Evolutionary conservation across 2,113 vertebrate species (phyloP), one percentile per base, ranked within the genome.

Genomic region (Xiphias gladius): DNA sequence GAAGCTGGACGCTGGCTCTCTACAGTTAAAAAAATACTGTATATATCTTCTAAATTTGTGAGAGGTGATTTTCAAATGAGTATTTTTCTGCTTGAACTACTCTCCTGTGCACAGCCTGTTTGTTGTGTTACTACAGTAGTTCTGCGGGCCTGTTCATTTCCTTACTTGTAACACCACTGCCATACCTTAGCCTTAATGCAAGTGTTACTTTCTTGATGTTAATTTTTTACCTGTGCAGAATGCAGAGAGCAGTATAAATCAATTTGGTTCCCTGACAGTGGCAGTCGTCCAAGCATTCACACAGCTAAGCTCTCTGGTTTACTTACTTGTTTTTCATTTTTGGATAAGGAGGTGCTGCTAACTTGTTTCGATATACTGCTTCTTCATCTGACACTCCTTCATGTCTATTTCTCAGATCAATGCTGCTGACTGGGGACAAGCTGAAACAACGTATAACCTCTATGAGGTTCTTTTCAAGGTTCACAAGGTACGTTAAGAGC

Each of bases 391-490:
- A 58, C 28, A 11, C 16, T 57, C 41, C 77, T 81, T 80, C 19
- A 57, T 91, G 82, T 85, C 88, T 80, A 24, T 66, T 86, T 87
- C 88, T 30, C 85, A 98, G 98, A 95, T 97, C 92, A 96, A 94
- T 93, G 95, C 94, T 0, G 90, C 95, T 78, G 97, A 98, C 89
- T 99, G 97, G 98, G 93, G 94, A 84, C 93, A 94, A 89, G 96
- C 97, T 79, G 97, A 98, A 94, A 96, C 95, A 69, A 94, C 95
- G 75, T 97, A 98, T 94, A 96, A 97, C 96, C 97, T 99, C 96
- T 98, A 97, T 96, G 97, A 99, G 96, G 97, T 98, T 94, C 96
- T 98, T 57, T 98, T 97, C 95, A 98, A 97, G 95, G 96, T 97
- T 91, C 97, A 98, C 91, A 97, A 97, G 97, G 98, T 99, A 95